Base-by-base conservation (phyloP, 2,797 vertebrate genomes). In the Poliocrania exsul region DNA sequence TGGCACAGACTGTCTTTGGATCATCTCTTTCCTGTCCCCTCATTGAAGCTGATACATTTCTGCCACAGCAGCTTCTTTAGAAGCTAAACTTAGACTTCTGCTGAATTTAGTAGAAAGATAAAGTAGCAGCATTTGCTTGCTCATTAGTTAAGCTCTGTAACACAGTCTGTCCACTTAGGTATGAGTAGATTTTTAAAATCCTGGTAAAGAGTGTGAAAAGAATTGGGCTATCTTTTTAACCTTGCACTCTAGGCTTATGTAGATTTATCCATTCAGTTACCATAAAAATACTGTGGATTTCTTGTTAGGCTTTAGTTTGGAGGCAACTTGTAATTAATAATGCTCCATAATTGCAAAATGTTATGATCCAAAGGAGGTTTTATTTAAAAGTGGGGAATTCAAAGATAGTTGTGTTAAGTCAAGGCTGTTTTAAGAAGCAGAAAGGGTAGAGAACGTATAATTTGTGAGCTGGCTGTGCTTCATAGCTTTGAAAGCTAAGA, bases 321-420 rank as follows among this genome's bases (percentile, higher is more conserved):
- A 89, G 29, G n/a, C 53, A 65, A 20, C 29, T 95, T 97, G 82
- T 91, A 81, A 92, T 96, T 94, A 82, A 17, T 78, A 57, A 56
- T 51, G 50, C 49, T 88, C 51, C 81, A 18, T 74, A 84, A 47
- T 33, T 88, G 67, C 24, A 57, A 73, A 67, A 17, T 46, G 12
- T 53, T 80, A 29, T 3, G 58, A 84, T 70, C 26, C 26, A 77
- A 73, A 70, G 9, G 42, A 40, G 65, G 42, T 79, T 79, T 38
- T 26, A n/a, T 65, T 66, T 37, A 5, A 66, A 81, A 91, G 23
- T 29, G 14, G 16, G 13, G 18, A 80, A 35, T 28, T 7, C 62
- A 62, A 33, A 75, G 47, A 25, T 49, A n/a, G 10, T 40, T 57
- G 46, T 37, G 13, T 75, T 33, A 75, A 70, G 21, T 24, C 13